Evolutionary conservation across 2,113 vertebrate genomes (phyloP).

Genomic region (Rhinogobius similis): DNA sequence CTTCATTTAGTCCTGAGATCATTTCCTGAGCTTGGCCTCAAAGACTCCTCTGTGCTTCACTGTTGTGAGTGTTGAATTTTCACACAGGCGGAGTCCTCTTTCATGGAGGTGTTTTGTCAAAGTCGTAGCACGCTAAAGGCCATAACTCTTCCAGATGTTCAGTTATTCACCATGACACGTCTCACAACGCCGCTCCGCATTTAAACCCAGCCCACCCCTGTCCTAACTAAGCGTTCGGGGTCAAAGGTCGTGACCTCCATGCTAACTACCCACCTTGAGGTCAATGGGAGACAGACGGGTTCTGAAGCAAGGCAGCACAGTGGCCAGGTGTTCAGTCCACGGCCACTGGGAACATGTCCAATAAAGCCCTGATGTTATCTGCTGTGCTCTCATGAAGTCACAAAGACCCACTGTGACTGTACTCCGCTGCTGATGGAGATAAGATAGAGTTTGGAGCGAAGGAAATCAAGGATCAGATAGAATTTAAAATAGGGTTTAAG

Average conservation of each 20-base stretch:
- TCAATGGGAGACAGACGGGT: slow-evolving; percentile 56
- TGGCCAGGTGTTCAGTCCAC: slow-evolving; percentile 62
- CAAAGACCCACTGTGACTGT: slow-evolving; percentile 1
- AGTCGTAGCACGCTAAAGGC: slow-evolving; percentile 61
- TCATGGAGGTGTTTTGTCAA: slow-evolving; percentile 62
- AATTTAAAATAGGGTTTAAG: not conserved
- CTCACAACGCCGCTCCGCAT: slow-evolving; percentile 33
- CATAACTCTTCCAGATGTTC: slow-evolving; percentile 77
- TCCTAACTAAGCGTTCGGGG: slow-evolving; percentile 67
- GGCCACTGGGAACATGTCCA: slow-evolving; percentile 4
- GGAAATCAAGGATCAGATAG: not conserved
- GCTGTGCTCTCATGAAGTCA: not conserved
- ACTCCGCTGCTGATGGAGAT: not conserved
- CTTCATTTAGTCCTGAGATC: slow-evolving; percentile 66
- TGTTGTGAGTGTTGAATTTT: slow-evolving; percentile 64
- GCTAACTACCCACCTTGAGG: slow-evolving; percentile 67
- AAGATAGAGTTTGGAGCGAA: not conserved
- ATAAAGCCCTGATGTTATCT: slow-evolving; percentile 10
- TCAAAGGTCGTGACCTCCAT: slow-evolving; percentile 64
- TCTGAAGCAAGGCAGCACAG: slow-evolving; percentile 45
- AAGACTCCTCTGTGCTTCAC: slow-evolving; percentile 41
- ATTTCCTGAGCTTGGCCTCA: slow-evolving; percentile 53
- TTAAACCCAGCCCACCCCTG: slow-evolving; percentile 69
- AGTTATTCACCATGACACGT: slow-evolving; percentile 73
- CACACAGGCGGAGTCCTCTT: slow-evolving; percentile 61